These are phyloP conservation scores for Pagrus major DNA, from an alignment of 2,113 vertebrate genomes.

Conservation along the genomic window DNA sequence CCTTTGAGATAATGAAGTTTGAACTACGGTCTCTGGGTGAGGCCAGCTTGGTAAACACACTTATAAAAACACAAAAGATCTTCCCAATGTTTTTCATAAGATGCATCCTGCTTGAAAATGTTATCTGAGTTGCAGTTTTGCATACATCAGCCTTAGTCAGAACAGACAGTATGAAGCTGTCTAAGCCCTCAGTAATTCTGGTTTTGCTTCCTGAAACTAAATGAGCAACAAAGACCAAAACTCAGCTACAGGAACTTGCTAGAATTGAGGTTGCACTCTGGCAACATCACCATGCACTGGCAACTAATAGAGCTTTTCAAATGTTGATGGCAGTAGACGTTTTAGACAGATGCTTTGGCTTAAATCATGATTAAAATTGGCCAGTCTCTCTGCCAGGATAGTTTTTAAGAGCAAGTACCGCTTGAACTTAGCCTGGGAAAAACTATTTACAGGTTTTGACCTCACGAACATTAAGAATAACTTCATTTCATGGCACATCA, in stretches of 20 bases:
- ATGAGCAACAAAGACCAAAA: conserved; percentile 40
- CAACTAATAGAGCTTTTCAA: conserved; percentile 14
- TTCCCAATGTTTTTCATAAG: conserved; percentile 15
- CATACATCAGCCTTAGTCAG: conserved; percentile 9
- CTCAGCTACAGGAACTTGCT: conserved; percentile 9
- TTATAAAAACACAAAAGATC: conserved; percentile 22
- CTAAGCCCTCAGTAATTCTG: conserved; percentile 9
- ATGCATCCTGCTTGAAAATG: conserved; percentile 2
- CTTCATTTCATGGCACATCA: neutral
- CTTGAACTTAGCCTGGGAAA: conserved; percentile 21
- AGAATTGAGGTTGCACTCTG: conserved; percentile 28
- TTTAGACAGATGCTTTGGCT: conserved; percentile 47
- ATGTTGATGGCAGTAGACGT: conserved; percentile 41
- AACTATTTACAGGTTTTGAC: conserved; percentile 14
- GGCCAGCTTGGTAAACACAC: conserved; percentile 40
- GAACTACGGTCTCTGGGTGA: conserved; percentile 42
- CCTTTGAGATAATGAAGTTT: conserved; percentile 51
- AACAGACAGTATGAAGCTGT: conserved; percentile 1
- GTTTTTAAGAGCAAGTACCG: conserved; percentile 16
- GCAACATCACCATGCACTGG: conserved; percentile 29
- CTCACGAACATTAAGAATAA: neutral
- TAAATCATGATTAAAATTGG: conserved; percentile 48
- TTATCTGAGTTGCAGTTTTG: conserved; percentile 8
- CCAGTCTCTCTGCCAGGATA: neutral
- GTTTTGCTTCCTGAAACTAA: conserved; percentile 32